Evolutionary conservation across 2,113 vertebrate species (phyloP), one percentile per base, ranked within the genome.

Genomic region (Chascanopsetta lugubris): DNA sequence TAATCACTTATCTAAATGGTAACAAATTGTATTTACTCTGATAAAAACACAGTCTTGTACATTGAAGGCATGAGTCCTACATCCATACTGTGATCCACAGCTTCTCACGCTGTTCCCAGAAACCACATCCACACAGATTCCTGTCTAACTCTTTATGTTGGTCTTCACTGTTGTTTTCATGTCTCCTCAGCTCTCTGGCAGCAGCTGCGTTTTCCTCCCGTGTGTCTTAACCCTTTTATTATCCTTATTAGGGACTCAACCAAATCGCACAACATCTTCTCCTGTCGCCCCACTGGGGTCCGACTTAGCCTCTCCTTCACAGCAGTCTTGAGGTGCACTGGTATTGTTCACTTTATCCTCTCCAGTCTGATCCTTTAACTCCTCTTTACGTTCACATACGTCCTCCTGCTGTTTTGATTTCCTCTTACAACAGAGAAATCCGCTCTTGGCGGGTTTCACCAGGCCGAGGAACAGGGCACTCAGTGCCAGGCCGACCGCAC

Each of bases 381-480:
- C 75, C 0, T 0, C 32, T 1, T 59, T 69, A 25, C 72, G 80
- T 0, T 58, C 2, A 22, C 30, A 21, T 3, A 18, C 8, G 8
- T 56, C 57, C 24, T 53, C 59, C 1, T 45, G 17, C 10, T 1
- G 17, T 25, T 79, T 68, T 5, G 50, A 2, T 6, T 18, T 72
- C 75, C 7, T 93, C 9, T 0, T 82, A 25, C 8, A 80, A 32
- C 88, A 91, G 60, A 91, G 91, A 12, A 90, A 72, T 55, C 94
- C 90, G 59, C 22, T 92, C 68, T 94, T 96, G n/a, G 93, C 95
- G 0, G 95, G 96, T 45, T 88, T 92, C 3, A 99, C 96, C 49
- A 98, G 80, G 26, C 92, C 93, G 25, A 99, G 92, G 65, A 96
- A 98, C 61, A 93, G 0, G 0, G 95, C 93, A 0, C 94, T 94